A percentile compares a stretch with the other conserved stretches of the same genome.
These are phyloP conservation scores for Muscicapa adusta DNA, from an alignment of 2,113 vertebrate genomes.

Conservation along the genomic window DNA sequence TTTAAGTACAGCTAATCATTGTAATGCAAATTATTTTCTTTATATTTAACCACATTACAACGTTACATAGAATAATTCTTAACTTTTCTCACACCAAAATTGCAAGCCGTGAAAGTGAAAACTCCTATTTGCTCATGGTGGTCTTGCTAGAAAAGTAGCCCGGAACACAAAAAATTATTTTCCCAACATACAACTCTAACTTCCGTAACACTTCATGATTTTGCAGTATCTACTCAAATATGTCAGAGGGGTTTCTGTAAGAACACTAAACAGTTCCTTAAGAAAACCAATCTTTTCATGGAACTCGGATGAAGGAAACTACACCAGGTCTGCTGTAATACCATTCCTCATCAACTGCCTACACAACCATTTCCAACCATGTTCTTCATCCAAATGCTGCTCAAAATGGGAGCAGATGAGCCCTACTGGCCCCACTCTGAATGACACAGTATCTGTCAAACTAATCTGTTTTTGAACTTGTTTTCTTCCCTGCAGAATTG, in stretches of 20 bases:
- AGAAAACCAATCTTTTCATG: background rate
- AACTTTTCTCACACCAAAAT: background rate
- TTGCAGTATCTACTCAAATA: background rate
- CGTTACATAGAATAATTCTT: background rate
- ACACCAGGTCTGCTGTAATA: background rate
- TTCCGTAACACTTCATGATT: background rate
- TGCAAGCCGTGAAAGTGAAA: background rate
- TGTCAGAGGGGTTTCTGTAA: background rate
- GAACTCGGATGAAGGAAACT: background rate
- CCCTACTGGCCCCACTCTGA: background rate
- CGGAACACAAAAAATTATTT: background rate
- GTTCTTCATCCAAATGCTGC: background rate
- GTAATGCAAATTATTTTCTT: background rate
- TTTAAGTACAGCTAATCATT: background rate
- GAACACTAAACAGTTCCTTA: background rate
- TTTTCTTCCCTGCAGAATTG: background rate
- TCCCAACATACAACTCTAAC: background rate
- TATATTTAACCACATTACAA: background rate
- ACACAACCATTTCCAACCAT: background rate
- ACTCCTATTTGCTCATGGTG: background rate
- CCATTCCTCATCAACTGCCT: background rate
- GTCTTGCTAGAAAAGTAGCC: background rate
- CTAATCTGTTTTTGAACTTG: background rate
- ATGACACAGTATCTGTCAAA: background rate
- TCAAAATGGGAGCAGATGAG: fast-evolving